phyloP scores from a whole-genome alignment of 2,888 invertebrate species.

The Drosophila kuntzei region DNA sequence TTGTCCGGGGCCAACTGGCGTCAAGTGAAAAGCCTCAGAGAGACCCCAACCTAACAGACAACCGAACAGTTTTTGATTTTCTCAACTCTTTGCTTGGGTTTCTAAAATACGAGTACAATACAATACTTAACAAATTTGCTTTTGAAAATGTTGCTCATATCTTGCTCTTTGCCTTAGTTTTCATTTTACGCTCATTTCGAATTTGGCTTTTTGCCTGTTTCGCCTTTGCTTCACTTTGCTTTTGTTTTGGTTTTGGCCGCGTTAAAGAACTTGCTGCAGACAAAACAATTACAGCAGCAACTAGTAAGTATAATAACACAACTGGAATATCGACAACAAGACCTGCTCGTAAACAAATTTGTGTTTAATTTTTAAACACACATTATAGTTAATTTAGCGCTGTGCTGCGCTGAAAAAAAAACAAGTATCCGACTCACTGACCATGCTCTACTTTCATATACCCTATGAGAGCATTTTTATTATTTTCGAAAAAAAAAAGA shows the following conservation, averaged over 20 bases:
- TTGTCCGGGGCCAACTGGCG: constrained; percentile 77
- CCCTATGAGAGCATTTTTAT: constrained; percentile 21
- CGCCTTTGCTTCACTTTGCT: constrained; percentile 22
- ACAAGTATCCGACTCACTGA: constrained; percentile 3
- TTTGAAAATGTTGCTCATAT: constrained; percentile 56
- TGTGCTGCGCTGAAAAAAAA: constrained; percentile 43
- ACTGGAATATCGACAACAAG: constrained; percentile 53
- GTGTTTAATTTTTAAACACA: constrained; percentile 50
- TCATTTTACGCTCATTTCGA: constrained; percentile 54
- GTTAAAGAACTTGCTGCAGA: constrained; percentile 71
- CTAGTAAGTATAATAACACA: constrained; percentile 63
- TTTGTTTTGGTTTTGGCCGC: constrained; percentile 54
- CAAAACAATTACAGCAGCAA: constrained; percentile 34
- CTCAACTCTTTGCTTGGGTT: constrained; percentile 46
- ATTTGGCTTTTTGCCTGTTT: constrained; percentile 41
- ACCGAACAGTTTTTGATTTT: constrained; percentile 52
- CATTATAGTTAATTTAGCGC: constrained; percentile 61
- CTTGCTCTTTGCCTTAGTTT: constrained; percentile 42
- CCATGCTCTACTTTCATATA: constrained; percentile 23
- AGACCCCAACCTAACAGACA: constrained; percentile 42
- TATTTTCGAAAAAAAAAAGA: not conserved
- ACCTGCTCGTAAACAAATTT: constrained; percentile 66
- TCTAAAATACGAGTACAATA: constrained; percentile 48
- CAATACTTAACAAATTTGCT: constrained; percentile 53
- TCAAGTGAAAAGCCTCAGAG: constrained; percentile 62